phyloP scores from a whole-genome alignment of 1,140 invertebrate species.

The Asobara japonica region DNA sequence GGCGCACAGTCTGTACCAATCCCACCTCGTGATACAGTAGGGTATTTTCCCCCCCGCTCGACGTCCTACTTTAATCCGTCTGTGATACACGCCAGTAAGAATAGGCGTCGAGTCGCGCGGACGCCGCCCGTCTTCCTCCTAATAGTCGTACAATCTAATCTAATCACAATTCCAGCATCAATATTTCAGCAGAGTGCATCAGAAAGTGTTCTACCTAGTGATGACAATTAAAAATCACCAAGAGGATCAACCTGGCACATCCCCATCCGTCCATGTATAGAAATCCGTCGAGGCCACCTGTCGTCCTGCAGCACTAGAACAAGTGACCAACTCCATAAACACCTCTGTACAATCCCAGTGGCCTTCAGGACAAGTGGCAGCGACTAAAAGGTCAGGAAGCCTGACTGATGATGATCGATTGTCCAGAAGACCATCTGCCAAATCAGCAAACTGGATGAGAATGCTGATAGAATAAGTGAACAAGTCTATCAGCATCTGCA shows the following conservation, averaged over 20 bases:
- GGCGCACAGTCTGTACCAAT: background rate
- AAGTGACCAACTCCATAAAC: background rate
- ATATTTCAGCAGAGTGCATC: background rate
- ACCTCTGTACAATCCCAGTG: background rate
- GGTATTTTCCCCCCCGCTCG: slow-evolving; percentile 14
- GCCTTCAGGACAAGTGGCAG: background rate
- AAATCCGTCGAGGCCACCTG: slow-evolving; percentile 13
- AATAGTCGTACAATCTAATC: background rate
- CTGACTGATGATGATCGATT: no score
- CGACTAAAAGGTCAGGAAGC: background rate
- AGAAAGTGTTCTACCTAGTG: no score
- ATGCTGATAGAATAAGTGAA: no score
- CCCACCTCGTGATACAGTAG: slow-evolving; percentile 4
- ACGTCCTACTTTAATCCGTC: slow-evolving; percentile 16
- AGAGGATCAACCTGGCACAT: background rate
- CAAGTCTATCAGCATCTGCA: no score
- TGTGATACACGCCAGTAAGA: slow-evolving; percentile 39
- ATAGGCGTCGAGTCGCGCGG: slow-evolving; percentile 51
- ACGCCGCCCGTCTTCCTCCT: slow-evolving; percentile 45
- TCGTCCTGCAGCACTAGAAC: background rate
- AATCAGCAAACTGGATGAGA: no score
- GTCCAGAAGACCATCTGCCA: no score
- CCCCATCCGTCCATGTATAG: slow-evolving; percentile 17
- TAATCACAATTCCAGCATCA: background rate
- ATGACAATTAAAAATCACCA: background rate